Conservation (phyloP, 2,113 vertebrate species). For the Macaca nemestrina region DNA sequence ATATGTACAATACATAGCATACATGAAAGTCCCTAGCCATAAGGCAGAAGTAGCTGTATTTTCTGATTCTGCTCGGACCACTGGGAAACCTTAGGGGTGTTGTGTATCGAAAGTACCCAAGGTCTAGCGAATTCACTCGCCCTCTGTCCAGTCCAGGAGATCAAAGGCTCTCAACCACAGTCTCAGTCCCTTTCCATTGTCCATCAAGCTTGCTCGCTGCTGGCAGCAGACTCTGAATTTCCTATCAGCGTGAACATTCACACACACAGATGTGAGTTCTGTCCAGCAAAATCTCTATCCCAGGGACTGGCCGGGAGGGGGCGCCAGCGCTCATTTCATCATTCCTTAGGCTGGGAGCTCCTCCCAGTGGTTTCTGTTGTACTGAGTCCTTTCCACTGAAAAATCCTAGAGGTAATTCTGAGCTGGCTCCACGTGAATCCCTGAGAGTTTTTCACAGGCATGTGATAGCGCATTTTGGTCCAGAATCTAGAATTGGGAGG, state of each 20-base stretch:
- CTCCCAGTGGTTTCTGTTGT: background rate
- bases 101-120: background rate
- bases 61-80: background rate
- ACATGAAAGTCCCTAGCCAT: background rate
- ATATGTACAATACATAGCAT: background rate
- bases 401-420: slow-evolving; percentile 21
- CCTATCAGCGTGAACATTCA: too few species aligned
- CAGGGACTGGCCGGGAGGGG: background rate
- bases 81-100: background rate
- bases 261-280: too few species aligned
- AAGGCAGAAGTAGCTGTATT: background rate
- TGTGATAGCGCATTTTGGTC: slow-evolving; percentile 85
- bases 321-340: accelerated
- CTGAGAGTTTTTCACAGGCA: slow-evolving; percentile 83
- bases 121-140: background rate
- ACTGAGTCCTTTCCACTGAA: background rate
- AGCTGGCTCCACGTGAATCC: background rate
- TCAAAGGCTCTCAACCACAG: background rate
- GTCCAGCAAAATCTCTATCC: background rate
- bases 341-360: background rate
- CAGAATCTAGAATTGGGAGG: slow-evolving; percentile 86
- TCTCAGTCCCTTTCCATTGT: accelerated
- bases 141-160: background rate
- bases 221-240: too few species aligned
- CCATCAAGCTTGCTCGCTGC: accelerated